Conservation (phyloP, 1,140 invertebrate species). For the Meteorus sp. region DNA sequence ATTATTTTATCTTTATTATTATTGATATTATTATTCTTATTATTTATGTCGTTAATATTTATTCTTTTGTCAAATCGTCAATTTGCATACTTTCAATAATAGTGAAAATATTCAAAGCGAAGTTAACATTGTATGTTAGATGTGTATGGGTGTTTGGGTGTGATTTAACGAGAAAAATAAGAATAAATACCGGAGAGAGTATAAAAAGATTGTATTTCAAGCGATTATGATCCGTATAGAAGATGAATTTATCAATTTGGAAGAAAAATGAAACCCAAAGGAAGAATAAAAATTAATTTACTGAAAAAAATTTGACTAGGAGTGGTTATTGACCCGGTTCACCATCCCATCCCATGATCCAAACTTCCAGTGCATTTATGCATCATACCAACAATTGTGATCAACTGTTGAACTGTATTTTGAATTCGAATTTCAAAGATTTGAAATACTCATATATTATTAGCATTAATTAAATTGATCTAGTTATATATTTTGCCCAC, state of each 20-base stretch:
- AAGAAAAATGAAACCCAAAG: conserved; percentile 31
- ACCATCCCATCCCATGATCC: conserved; percentile 37
- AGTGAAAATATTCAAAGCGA: conserved; percentile 7
- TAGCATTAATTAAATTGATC: not conserved
- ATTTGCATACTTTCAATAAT: conserved; percentile 2
- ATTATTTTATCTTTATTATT: conserved; percentile 19
- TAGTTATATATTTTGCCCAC: not conserved
- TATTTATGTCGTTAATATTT: conserved; percentile 3
- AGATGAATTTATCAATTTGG: conserved; percentile 7
- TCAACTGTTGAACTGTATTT: not conserved
- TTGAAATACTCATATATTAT: not conserved
- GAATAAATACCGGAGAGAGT: conserved; percentile 8
- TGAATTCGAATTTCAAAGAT: not conserved
- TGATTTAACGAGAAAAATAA: conserved; percentile 6
- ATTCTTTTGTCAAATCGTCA: not conserved
- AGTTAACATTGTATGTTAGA: conserved; percentile 9
- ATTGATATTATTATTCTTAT: conserved; percentile 14
- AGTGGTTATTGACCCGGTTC: conserved; percentile 54
- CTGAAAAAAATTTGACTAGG: conserved; percentile 52
- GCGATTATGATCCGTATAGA: conserved; percentile 17
- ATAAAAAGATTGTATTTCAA: conserved; percentile 7
- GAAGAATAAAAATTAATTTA: conserved; percentile 52
- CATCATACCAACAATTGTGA: no score
- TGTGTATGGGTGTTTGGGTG: conserved; percentile 1
- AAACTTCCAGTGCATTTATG: no score